phyloP scores from a whole-genome alignment of 2,888 invertebrate genomes.

The Strigamia crassipes region DNA sequence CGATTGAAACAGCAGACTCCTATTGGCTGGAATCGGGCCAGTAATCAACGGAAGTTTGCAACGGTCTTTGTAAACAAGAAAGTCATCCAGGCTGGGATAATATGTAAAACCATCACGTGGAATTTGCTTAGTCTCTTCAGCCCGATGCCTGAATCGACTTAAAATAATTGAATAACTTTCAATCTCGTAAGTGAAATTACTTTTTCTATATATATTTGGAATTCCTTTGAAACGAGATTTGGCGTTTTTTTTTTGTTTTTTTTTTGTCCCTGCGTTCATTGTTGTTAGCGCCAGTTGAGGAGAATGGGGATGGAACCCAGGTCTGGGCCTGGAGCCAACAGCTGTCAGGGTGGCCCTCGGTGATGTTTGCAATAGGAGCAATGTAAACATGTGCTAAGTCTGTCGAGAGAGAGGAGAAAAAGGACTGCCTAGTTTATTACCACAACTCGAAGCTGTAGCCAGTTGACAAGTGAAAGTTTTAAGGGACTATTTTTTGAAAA shows the following conservation, averaged over 20 bases:
- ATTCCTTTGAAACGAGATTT: not conserved
- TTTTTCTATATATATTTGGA: not conserved
- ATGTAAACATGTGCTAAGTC: conserved; percentile 30
- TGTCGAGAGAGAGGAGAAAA: not conserved
- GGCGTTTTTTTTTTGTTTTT: not conserved
- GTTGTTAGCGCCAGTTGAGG: conserved; percentile 3
- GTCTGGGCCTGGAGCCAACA: conserved; percentile 24
- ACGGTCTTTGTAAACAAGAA: too few species aligned
- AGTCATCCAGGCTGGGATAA: too few species aligned
- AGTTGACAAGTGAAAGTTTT: conserved; percentile 29
- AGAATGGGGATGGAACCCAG: conserved; percentile 18
- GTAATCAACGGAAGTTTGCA: too few species aligned
- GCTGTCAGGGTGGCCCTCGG: conserved; percentile 34
- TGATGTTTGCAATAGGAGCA: conserved; percentile 32
- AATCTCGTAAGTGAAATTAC: not conserved
- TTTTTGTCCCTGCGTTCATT: not conserved
- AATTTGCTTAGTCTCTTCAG: too few species aligned
- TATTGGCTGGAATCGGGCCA: too few species aligned
- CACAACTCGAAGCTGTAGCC: conserved; percentile 5
- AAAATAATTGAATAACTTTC: not conserved
- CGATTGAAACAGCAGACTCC: too few species aligned
- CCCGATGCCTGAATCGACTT: not conserved
- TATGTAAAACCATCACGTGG: too few species aligned
- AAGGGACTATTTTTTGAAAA: not conserved
- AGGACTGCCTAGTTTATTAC: conserved; percentile 28